Base-by-base conservation (phyloP, 2,797 vertebrate species). In the Urocyon cinereoargenteus region DNA sequence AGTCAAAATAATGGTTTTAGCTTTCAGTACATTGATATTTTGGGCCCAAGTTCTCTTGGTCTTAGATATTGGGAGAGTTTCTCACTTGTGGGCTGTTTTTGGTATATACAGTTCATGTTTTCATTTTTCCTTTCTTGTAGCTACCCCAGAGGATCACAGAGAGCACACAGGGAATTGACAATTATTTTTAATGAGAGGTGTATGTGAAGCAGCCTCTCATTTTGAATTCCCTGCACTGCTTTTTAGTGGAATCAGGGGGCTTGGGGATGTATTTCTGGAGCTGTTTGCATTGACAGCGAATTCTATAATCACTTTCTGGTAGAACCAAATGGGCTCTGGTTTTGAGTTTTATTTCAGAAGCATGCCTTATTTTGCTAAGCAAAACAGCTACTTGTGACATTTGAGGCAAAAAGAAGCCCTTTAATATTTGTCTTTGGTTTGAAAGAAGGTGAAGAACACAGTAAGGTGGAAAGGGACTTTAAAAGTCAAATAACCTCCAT, bases 151-250 rank as follows among this genome's bases (percentile, higher is more conserved):
- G 97, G 73, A 92, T 97, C 85, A 83, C 31, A 87, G 79, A 61
- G 59, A 83, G 18, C 49, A 36, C 45, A 77, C 36, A 34, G 97
- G 96, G 96, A 96, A 94, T 94, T 90, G 96, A 90, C 95, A 95
- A 72, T 97, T 97, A 97, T 93, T 97, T 98, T 98, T 97, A 96
- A 97, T 90, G 95, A 98, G 98, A 94, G 75, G 72, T 97, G 45
- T 92, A 28, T 86, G 53, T 84, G 81, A 94, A 94, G 13, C 34
- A 8, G 77, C 53, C 75, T 94, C 62, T 51, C 49, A 45, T 92
- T 90, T 77, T 77, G 70, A 84, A 94, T 77, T 97, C 77, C 72
- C 91, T 86, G 49, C 5, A 55, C 86, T 94, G 72, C 68, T 90
- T 85, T 97, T 95, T 53, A 87, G 89, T 72, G 86, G 86, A 89